phyloP scores from a whole-genome alignment of 1,140 invertebrate genomes.

The Teleogryllus occipitalis region DNA sequence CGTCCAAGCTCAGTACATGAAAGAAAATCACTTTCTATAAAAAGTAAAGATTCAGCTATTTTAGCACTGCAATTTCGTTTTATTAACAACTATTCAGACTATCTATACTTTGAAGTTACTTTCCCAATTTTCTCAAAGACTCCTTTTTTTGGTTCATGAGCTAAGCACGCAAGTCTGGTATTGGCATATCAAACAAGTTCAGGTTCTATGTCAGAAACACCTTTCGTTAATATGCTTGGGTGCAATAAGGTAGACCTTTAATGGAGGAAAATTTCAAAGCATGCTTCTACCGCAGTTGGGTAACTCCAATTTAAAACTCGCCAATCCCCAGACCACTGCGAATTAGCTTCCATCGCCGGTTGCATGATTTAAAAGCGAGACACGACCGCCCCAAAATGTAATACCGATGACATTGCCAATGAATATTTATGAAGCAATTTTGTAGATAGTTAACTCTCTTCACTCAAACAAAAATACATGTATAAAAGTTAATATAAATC shows the following conservation, averaged over 20 bases:
- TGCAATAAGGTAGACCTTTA: neutral
- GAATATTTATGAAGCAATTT: constrained; percentile 1
- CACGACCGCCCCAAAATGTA: neutral
- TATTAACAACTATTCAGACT: too few relatives aligned
- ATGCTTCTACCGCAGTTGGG: neutral
- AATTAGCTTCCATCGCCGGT: neutral
- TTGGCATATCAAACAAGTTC: too few relatives aligned
- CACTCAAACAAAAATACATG: neutral
- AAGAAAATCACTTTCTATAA: too few relatives aligned
- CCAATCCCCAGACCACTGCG: neutral
- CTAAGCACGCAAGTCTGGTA: too few relatives aligned
- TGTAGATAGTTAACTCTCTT: constrained; percentile 1
- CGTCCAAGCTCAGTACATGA: too few relatives aligned
- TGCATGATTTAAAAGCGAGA: neutral
- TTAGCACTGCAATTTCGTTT: too few relatives aligned
- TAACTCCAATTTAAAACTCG: neutral
- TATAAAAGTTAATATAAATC: neutral
- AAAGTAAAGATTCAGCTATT: too few relatives aligned
- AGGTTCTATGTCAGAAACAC: too few relatives aligned
- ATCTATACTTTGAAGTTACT: too few relatives aligned
- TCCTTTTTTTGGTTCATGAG: too few relatives aligned
- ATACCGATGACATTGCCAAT: constrained; percentile 4
- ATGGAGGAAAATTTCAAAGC: neutral
- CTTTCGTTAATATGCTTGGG: too few relatives aligned
- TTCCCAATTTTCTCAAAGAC: too few relatives aligned